Evolutionary conservation across 2,113 vertebrate species (phyloP), one percentile per base, ranked within the genome.

Genomic region (Pterocles orientalis): DNA sequence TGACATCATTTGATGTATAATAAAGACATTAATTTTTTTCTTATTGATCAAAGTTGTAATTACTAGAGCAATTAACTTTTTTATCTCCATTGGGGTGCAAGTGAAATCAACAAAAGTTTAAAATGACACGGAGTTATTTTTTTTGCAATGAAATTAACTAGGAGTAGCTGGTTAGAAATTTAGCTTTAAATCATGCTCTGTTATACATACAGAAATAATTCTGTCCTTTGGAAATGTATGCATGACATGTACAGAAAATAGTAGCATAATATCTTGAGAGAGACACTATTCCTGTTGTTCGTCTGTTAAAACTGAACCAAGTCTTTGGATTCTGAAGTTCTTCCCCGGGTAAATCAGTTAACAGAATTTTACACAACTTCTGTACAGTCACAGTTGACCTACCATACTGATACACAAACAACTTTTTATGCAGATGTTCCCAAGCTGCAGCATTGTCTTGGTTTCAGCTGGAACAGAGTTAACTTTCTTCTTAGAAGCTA

Each of bases 61-160:
- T 90, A 76, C 56, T 68, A 39, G 29, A 93, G 14, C 64, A 86
- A 70, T 85, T 94, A 82, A 81, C 71, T 68, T 95, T 80, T 77
- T 93, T 34, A 71, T 93, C 69, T 88, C 76, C 23, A 21, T 70
- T 43, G 31, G 3, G 18, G 15, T 90, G 9, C 45, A 81, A 66
- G 29, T 36, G 29, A 82, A 82, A 64, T 48, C 28, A 50, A 54
- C 33, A 80, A 34, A 68, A 58, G 36, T 64, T 60, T 5, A 33
- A 95, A 83, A 72, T 51, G 11, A 45, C 53, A 68, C 3, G 7
- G 48, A 45, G 45, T 18, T 51, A 7, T 10, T 78, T 48, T 33
- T 76, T 88, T 76, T 62, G 47, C 36, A 54, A 53, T 56, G n/a
- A 77, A 87, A 62, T 47, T 10, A 19, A 62, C 53, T n/a, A 70